Evolutionary conservation across 2,888 invertebrate genomes (phyloP), one percentile per base, ranked within the genome.

Genomic region (Nowickia ferox): DNA sequence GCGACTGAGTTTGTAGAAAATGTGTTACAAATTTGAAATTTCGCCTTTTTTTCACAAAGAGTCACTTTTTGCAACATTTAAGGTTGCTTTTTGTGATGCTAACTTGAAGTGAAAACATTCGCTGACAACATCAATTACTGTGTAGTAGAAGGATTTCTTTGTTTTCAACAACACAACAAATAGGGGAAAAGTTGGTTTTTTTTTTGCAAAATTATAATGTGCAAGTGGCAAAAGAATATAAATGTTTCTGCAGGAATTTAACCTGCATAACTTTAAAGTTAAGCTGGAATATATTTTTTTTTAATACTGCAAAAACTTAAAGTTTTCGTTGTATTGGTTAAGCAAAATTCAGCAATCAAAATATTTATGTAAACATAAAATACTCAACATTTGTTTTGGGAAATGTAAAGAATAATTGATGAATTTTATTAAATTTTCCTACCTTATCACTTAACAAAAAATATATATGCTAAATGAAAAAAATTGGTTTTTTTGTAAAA

Each of bases 41-140:
- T 78, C 40, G 48, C 48, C 40, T 65, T 51, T 57, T 30, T 38
- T 38, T n/a, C 9, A 1, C 10, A 53, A 30, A 38, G 10, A 57
- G 15, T 2, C n/a, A 75, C 51, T 42, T 51, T 59, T 42, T 59
- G 10, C 61, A 51, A 61, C 2, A 19, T 71, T 71, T 15, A 53
- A 79, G 44, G 22, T 57, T 8, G 59, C 30, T 72, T 72, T 77
- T 69, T 72, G 53, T 55, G 30, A 17, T 30, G 38, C 17, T 38
- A 55, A 63, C 63, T 63, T 55, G 38, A 9, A 48, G 5, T 57
- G 22, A 65, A 48, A 72, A 13, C 22, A 40, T 57, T 48, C 65
- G 19, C 63, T 72, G 72, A 65, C 79, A 80, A 19, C 63, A 19
- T 72, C 79, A 72, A 72, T 80, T 80, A 72, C 13, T 22, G 40